Evolutionary conservation across 2,888 invertebrate species (phyloP).

Genomic region (Therioaphis trifolii): DNA sequence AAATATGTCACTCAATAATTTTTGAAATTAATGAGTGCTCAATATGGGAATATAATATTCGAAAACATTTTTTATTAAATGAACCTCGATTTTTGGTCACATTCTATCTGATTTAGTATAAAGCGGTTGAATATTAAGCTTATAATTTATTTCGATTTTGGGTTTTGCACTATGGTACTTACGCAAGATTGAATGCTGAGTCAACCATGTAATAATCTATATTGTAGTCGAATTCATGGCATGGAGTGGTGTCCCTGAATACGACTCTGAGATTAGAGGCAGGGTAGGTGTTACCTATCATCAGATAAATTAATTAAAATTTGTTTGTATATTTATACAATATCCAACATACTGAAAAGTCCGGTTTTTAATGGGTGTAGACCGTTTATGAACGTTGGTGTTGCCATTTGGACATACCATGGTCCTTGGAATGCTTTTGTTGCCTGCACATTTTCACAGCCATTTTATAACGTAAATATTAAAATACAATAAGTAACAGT

Average conservation of each 20-base stretch:
- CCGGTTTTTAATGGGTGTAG: not conserved
- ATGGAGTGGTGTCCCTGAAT: not conserved
- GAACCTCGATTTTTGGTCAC: too few relatives aligned
- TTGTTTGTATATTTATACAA: too few relatives aligned
- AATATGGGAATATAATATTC: too few relatives aligned
- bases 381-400: not conserved
- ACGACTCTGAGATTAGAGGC: not conserved
- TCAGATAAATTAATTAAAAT: not conserved
- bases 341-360: conserved; percentile 18
- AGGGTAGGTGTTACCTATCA: conserved; percentile 4
- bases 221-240: not conserved
- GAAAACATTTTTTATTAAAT: too few relatives aligned
- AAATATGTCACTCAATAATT: too few relatives aligned
- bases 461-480: too few relatives aligned
- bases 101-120: too few relatives aligned
- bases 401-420: conserved; percentile 15
- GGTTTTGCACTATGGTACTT: too few relatives aligned
- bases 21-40: too few relatives aligned
- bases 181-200: not conserved
- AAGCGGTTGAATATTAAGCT: too few relatives aligned
- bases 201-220: not conserved
- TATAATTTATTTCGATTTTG: too few relatives aligned
- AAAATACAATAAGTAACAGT: too few relatives aligned
- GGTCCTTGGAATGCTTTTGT: not conserved
- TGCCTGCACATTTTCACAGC: not conserved